These are phyloP conservation scores for Heliconius sara DNA, from an alignment of 2,888 invertebrate species.

Conservation along the genomic window DNA sequence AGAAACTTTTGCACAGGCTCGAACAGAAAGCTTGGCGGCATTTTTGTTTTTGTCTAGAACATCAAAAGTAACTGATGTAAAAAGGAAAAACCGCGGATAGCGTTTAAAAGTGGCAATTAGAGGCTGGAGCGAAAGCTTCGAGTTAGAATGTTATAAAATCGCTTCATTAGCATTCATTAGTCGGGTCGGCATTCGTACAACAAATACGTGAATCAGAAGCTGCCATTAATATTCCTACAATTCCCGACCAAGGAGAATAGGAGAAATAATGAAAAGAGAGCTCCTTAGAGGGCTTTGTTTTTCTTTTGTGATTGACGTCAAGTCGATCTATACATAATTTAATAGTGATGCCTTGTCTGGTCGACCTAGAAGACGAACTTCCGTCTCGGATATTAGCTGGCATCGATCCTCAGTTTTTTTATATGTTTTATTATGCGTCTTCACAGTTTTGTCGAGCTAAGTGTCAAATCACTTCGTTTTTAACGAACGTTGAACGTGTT, in stretches of 20 bases:
- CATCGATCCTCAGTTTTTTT: background rate
- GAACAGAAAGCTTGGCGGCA: conserved; percentile 5
- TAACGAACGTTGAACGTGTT: background rate
- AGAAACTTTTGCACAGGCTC: background rate
- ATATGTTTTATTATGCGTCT: background rate
- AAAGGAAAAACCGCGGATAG: conserved; percentile 17
- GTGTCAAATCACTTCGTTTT: background rate
- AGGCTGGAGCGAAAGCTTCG: conserved; percentile 28
- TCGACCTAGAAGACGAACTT: conserved; percentile 1
- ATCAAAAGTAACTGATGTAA: conserved; percentile 26
- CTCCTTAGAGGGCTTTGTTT: conserved; percentile 21
- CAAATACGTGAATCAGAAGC: conserved; percentile 37
- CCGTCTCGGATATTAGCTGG: background rate
- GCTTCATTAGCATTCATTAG: conserved; percentile 45
- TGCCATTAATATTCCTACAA: conserved; percentile 37
- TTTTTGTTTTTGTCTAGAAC: conserved; percentile 23
- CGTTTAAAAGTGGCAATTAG: conserved; percentile 31
- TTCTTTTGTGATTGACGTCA: conserved; percentile 23
- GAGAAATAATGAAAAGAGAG: conserved; percentile 16
- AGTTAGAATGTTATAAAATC: conserved; percentile 34
- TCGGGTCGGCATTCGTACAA: conserved; percentile 37
- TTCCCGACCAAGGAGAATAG: conserved; percentile 16
- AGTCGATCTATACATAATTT: conserved; percentile 9
- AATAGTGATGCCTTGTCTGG: conserved; percentile 11
- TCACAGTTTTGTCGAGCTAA: background rate